Percentiles rank a stretch among this genome's conserved stretches.
These are phyloP conservation scores for Luperina nickerlii DNA, from an alignment of 2,888 invertebrate species.

Conservation along the genomic window DNA sequence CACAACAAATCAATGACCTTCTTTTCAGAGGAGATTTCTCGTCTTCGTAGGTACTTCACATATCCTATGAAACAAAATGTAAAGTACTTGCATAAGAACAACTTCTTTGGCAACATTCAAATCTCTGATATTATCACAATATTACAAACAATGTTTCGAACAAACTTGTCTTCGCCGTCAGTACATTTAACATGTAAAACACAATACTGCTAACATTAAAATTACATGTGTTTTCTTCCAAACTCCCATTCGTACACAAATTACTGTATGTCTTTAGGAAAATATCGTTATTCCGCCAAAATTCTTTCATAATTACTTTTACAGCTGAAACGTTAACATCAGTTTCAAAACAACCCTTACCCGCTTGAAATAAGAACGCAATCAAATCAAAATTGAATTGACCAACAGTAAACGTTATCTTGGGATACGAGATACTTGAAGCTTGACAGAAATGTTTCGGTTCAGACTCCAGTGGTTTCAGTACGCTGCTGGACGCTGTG, in stretches of 20 bases:
- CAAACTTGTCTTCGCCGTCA: constrained; percentile 33
- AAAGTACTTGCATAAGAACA: not conserved
- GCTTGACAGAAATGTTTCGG: constrained; percentile 49
- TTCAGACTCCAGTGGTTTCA: constrained; percentile 39
- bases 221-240: constrained; percentile 71
- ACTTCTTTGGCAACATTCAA: constrained; percentile 48
- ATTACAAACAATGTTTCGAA: constrained; percentile 33
- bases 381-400: constrained; percentile 3
- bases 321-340: not conserved
- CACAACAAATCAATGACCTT: constrained; percentile 40
- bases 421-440: constrained; percentile 6
- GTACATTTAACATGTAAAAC: constrained; percentile 63
- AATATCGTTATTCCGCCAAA: constrained; percentile 58
- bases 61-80: constrained; percentile 8
- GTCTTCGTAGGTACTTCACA: not conserved
- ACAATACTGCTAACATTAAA: constrained; percentile 68
- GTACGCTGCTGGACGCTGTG: constrained; percentile 53
- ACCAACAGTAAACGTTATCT: constrained; percentile 16
- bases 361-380: constrained; percentile 21
- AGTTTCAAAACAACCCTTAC: constrained; percentile 35
- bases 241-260: constrained; percentile 72
- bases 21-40: not conserved
- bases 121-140: constrained; percentile 40
- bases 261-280: constrained; percentile 69
- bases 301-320: constrained; percentile 46